Evolutionary conservation across 2,888 invertebrate genomes (phyloP), one percentile per base, ranked within the genome.

Genomic region (Drosophila kuntzei): DNA sequence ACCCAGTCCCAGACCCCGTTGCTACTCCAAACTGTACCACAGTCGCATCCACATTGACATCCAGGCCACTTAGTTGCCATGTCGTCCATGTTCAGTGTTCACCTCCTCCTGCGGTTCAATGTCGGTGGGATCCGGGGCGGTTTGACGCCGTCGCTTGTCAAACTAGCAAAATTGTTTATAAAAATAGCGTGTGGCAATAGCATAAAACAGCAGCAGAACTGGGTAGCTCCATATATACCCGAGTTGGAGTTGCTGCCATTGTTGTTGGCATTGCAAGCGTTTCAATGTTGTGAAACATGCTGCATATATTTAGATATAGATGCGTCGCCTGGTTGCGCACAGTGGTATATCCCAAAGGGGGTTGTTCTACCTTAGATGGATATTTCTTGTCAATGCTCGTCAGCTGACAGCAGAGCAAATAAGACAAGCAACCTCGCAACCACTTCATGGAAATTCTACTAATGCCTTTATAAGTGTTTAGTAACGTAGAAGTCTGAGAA

Each of bases 151-250:
- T 79, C 71, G 71, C 87, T 69, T 86, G 87, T 83, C 87, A 86
- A 86, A 83, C 83, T 86, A 67, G 84, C 81, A 80, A 79, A 87
- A 87, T 84, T 79, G 79, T 83, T 82, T 84, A 79, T 83, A 83
- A 87, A 83, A 86, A 83, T 83, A 83, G 83, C 83, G 81, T 82
- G 81, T 83, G 86, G 81, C 81, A 80, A 65, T 77, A 74, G 76
- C 84, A 79, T 80, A 79, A 83, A 73, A 63, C 64, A 71, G 43
- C 77, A 68, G 16, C 43, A 51, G 47, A 53, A 44, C 36, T 32
- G 71, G 55, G 46, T 54, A 58, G 57, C 55, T 44, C 46, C 51
- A 44, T 18, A 6, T 58, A 60, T 65, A 54, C 65, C 61, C 54
- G 36, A 49, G 46, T 57, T 57, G 66, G 62, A 59, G 67, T 68